phyloP scores from a whole-genome alignment of 2,113 vertebrate species.

The Oryzias woworae region DNA sequence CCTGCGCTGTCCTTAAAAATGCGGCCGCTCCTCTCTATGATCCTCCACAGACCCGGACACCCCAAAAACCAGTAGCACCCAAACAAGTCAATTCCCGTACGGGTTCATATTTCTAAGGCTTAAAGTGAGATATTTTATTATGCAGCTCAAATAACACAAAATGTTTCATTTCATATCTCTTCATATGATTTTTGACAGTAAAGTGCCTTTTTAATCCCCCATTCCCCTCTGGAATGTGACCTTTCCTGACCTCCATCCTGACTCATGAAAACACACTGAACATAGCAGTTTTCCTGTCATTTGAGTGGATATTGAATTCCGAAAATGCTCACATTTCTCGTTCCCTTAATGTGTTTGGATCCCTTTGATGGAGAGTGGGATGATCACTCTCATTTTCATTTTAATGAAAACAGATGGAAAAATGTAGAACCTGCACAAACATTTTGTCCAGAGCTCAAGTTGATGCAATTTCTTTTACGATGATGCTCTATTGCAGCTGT shows the following conservation, averaged over 20 bases:
- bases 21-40: too few relatives aligned
- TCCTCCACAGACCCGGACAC: too few relatives aligned
- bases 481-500: slow-evolving; percentile 32
- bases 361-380: slow-evolving; percentile 42
- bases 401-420: slow-evolving; percentile 64
- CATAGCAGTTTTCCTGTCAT: slow-evolving; percentile 13
- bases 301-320: slow-evolving; percentile 47
- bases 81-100: too few relatives aligned
- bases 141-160: too few relatives aligned
- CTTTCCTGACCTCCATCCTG: slow-evolving; percentile 16
- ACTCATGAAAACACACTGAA: slow-evolving; percentile 20
- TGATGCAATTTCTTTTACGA: slow-evolving; percentile 21
- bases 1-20: too few relatives aligned
- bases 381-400: slow-evolving; percentile 65
- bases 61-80: too few relatives aligned
- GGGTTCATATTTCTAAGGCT: too few relatives aligned
- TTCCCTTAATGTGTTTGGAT: slow-evolving; percentile 16
- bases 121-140: too few relatives aligned
- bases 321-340: slow-evolving; percentile 16
- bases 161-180: too few relatives aligned
- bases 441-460: slow-evolving; percentile 41
- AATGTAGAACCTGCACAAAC: slow-evolving; percentile 36
- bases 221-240: not conserved
- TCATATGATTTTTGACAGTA: not conserved
- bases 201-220: not conserved